Percentiles rank a stretch among this genome's conserved stretches.
Evolutionary conservation across 2,113 vertebrate species (phyloP).

Genomic region (Chamaea fasciata): DNA sequence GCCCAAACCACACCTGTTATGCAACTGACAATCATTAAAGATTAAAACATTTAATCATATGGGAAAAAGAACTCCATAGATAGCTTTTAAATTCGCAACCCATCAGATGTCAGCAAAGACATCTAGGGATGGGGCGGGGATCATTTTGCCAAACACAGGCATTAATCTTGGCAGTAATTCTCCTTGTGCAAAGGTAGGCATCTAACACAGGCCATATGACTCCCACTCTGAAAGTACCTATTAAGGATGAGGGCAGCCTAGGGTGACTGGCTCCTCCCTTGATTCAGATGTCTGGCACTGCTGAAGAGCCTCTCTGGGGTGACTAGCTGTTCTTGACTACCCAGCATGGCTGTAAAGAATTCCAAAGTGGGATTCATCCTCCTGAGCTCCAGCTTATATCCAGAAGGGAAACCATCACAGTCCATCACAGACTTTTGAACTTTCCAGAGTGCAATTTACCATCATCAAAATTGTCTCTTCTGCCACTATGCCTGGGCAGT

Average conservation of each 20-base stretch:
- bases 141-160: neutral
- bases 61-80: neutral
- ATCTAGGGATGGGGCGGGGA: neutral
- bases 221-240: neutral
- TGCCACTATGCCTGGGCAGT: neutral
- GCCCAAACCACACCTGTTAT: no score
- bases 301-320: fast-evolving
- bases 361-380: neutral
- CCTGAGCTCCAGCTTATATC: neutral
- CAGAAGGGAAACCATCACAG: neutral
- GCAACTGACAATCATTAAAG: neutral
- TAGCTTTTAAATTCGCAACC: neutral
- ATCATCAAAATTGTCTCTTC: neutral
- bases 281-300: neutral
- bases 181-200: neutral
- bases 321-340: fast-evolving
- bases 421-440: neutral
- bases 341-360: fast-evolving
- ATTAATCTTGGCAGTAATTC: neutral
- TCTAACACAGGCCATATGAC: neutral
- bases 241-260: neutral
- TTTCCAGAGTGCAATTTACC: neutral
- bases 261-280: neutral
- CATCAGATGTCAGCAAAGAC: neutral
- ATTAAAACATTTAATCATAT: neutral